Evolutionary conservation across 2,888 invertebrate genomes (phyloP).

Genomic region (Lasius platythorax): DNA sequence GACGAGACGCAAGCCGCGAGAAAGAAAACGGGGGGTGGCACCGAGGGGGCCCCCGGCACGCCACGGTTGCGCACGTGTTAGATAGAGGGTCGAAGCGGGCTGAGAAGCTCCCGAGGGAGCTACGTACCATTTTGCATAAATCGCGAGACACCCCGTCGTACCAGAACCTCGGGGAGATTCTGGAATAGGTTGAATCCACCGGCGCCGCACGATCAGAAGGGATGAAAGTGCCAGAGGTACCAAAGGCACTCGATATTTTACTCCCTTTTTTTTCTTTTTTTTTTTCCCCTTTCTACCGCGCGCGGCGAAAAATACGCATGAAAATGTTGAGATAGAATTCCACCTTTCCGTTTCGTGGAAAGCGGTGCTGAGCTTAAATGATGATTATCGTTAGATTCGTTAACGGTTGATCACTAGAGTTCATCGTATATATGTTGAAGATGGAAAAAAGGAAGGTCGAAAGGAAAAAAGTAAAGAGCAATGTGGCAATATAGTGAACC

Average conservation of each 20-base stretch:
- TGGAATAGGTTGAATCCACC: slow-evolving; percentile 81
- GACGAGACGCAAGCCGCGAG: slow-evolving; percentile 35
- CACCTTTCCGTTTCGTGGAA: slow-evolving; percentile 12
- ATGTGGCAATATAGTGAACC: neutral
- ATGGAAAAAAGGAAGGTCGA: neutral
- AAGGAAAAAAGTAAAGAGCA: neutral
- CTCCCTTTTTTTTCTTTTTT: slow-evolving; percentile 42
- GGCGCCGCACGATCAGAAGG: slow-evolving; percentile 72
- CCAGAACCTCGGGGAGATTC: slow-evolving; percentile 82
- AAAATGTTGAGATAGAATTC: slow-evolving; percentile 32
- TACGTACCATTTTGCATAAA: slow-evolving; percentile 85
- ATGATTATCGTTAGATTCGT: slow-evolving; percentile 3
- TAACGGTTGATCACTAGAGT: slow-evolving; percentile 7
- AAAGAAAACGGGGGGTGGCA: slow-evolving; percentile 59
- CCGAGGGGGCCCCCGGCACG: slow-evolving; percentile 54
- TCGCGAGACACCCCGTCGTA: slow-evolving; percentile 84
- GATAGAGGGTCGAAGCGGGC: slow-evolving; percentile 78
- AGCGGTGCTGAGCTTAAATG: neutral
- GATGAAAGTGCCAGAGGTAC: slow-evolving; percentile 66
- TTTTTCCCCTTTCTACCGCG: neutral
- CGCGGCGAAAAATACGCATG: slow-evolving; percentile 40
- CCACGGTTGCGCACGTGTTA: slow-evolving; percentile 80
- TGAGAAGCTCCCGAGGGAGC: slow-evolving; percentile 82
- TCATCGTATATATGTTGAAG: neutral
- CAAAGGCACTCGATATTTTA: slow-evolving; percentile 75